phyloP scores from a whole-genome alignment of 2,797 vertebrate species.

The Lateolabrax maculatus region DNA sequence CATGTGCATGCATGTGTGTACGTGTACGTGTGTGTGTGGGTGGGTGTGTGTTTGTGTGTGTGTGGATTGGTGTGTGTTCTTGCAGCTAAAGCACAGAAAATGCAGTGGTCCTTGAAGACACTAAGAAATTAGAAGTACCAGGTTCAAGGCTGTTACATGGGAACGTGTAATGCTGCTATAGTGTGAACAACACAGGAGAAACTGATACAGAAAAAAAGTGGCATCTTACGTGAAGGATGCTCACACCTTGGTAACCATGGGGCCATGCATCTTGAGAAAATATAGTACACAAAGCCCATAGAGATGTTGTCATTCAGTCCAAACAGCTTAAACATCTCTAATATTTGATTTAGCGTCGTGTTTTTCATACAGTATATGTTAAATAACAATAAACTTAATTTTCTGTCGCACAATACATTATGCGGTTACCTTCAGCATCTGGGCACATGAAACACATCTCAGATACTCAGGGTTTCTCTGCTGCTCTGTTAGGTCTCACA shows the following conservation, averaged over 20 bases:
- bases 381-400: neutral
- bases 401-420: neutral
- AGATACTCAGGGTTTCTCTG: neutral
- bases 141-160: conserved; percentile 40
- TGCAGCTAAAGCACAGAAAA: conserved; percentile 44
- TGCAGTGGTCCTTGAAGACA: conserved; percentile 62
- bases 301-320: neutral
- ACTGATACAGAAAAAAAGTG: conserved; percentile 40
- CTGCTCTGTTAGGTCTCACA: neutral
- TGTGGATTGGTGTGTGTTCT: conserved; percentile 34
- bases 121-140: conserved; percentile 47
- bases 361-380: neutral
- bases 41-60: conserved; percentile 1
- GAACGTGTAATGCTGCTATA: conserved; percentile 17
- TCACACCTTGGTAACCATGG: conserved; percentile 3
- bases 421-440: neutral
- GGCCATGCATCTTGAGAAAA: neutral
- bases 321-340: neutral
- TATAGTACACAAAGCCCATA: neutral
- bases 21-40: conserved; percentile 1
- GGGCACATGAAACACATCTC: neutral
- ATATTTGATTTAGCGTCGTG: neutral
- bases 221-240: conserved; percentile 32
- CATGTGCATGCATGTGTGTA: conserved; percentile 31
- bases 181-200: conserved; percentile 34